Evolutionary conservation across 2,888 invertebrate species (phyloP).

Genomic region (Limenitis camilla): DNA sequence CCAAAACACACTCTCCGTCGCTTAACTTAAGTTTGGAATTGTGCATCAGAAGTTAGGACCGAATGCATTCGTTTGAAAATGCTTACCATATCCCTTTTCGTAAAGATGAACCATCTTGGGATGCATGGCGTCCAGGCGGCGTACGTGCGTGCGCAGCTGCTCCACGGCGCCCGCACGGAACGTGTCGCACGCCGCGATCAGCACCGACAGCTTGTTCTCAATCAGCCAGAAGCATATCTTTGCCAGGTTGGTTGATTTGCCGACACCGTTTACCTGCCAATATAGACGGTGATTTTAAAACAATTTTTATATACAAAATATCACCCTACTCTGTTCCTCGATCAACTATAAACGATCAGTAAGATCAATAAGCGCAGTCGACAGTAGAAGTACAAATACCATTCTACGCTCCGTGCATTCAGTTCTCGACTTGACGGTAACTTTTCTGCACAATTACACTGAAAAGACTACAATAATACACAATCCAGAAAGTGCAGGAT

Average conservation of each 20-base stretch:
- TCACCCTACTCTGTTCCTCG: too few species aligned
- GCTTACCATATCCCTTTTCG: conserved; percentile 93
- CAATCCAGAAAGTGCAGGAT: too few species aligned
- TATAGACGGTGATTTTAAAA: not conserved
- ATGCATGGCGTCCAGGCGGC: conserved; percentile 95
- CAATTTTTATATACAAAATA: not conserved
- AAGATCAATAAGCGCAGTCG: too few species aligned
- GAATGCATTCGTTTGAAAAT: too few species aligned
- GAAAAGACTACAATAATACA: too few species aligned
- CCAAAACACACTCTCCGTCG: not conserved
- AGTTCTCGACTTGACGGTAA: too few species aligned
- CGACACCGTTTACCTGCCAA: conserved; percentile 91
- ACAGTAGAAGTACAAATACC: too few species aligned
- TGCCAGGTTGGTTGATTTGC: conserved; percentile 98
- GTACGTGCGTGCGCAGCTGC: conserved; percentile 95
- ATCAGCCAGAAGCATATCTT: conserved; percentile 99
- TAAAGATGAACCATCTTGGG: conserved; percentile 96
- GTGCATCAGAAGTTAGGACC: not conserved
- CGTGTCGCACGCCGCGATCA: conserved; percentile 99
- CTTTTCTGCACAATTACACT: too few species aligned
- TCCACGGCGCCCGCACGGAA: conserved; percentile 99
- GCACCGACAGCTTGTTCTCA: conserved; percentile 95
- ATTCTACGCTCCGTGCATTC: too few species aligned
- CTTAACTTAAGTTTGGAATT: not conserved
- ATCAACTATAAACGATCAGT: too few species aligned